Conservation (phyloP, 2,797 vertebrate genomes). For the Eleutherodactylus coqui region DNA sequence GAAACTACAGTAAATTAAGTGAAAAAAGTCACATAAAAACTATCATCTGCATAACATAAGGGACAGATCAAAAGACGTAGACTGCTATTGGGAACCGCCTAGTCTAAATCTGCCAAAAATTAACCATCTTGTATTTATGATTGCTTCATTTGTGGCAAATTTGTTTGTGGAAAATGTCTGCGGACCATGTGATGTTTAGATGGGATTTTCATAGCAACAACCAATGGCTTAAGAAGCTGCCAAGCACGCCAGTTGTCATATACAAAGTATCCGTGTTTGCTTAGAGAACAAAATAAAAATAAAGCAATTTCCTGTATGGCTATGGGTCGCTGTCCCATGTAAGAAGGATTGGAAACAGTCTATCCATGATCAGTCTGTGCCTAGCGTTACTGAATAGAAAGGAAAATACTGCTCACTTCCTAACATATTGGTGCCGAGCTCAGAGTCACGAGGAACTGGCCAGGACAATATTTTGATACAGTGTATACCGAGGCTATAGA, state of each 20-base stretch:
- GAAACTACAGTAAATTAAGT: neutral
- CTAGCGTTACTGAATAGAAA: neutral
- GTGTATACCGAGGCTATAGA: no score
- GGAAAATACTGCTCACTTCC: no score
- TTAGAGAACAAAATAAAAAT: neutral
- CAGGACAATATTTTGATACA: no score
- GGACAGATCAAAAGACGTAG: neutral
- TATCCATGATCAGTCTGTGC: neutral
- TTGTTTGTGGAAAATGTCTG: constrained; percentile 18
- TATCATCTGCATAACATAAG: constrained; percentile 33
- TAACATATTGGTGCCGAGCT: no score
- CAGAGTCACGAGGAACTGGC: no score
- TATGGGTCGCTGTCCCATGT: neutral
- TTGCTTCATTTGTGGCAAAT: neutral
- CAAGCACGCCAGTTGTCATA: neutral
- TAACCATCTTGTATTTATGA: constrained; percentile 23
- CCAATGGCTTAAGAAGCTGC: neutral
- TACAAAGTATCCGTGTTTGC: neutral
- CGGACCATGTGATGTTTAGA: constrained; percentile 16
- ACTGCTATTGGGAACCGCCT: neutral
- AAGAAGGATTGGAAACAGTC: neutral
- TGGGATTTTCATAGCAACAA: neutral
- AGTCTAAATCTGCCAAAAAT: constrained; percentile 21
- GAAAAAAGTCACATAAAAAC: neutral
- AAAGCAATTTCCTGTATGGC: neutral